Conservation (phyloP, 2,888 invertebrate species). For the Disparrhopalites patrizii region DNA sequence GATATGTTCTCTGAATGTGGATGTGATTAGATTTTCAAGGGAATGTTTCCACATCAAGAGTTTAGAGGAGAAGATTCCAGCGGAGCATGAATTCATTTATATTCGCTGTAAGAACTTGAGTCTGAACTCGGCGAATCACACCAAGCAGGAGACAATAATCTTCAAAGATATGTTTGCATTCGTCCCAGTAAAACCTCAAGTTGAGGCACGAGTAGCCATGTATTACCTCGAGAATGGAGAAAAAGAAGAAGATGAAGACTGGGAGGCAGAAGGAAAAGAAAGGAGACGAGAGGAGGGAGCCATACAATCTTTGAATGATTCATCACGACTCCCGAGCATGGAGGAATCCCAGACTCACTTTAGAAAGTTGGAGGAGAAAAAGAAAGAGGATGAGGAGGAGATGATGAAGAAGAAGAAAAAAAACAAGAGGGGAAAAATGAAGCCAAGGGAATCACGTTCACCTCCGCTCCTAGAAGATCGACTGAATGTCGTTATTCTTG, state of each 20-base stretch:
- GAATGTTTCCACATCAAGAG: constrained; percentile 16
- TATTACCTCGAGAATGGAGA: too few species aligned
- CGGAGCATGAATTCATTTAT: constrained; percentile 13
- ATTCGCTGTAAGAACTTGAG: constrained; percentile 20
- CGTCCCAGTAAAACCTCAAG: constrained; percentile 24
- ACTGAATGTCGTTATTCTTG: constrained; percentile 51
- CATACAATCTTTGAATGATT: background rate
- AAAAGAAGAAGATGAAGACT: too few species aligned
- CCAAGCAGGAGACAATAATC: background rate
- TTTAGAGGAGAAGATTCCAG: background rate
- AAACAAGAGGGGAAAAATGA: too few species aligned
- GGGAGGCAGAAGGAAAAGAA: background rate
- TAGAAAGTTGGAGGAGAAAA: too few species aligned
- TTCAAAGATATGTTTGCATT: constrained; percentile 31
- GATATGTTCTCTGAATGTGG: constrained; percentile 3
- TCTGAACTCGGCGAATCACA: constrained; percentile 1
- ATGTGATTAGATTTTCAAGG: constrained; percentile 11
- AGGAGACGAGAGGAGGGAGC: background rate
- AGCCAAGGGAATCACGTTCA: background rate
- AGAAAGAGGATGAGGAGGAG: too few species aligned
- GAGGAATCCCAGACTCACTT: too few species aligned
- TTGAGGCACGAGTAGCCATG: constrained; percentile 26
- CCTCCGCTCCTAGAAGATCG: background rate
- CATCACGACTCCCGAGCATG: too few species aligned
- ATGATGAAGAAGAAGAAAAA: too few species aligned